Conservation (phyloP, 2,888 invertebrate species). For the Sericinus montela region DNA sequence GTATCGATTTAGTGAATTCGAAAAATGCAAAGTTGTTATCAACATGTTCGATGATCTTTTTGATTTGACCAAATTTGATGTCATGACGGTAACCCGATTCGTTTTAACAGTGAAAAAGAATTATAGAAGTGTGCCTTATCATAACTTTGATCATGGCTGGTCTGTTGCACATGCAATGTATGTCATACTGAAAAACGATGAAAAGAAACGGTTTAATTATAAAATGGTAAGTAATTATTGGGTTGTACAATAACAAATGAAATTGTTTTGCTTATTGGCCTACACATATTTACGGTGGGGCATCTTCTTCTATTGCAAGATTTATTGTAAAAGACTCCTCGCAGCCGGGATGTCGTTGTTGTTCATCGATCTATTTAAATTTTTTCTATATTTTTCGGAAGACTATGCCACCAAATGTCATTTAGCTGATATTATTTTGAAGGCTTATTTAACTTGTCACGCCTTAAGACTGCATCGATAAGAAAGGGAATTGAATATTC, state of each 20-base stretch:
- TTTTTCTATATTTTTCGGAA: too few species aligned
- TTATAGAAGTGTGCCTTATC: conserved; percentile 90
- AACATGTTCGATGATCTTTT: conserved; percentile 89
- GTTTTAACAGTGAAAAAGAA: conserved; percentile 91
- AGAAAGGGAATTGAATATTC: too few species aligned
- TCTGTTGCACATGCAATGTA: conserved; percentile 92
- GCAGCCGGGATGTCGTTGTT: too few species aligned
- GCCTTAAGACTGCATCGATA: too few species aligned
- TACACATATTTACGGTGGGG: too few species aligned
- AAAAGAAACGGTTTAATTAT: conserved; percentile 37
- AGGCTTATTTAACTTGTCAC: too few species aligned
- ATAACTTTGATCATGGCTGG: conserved; percentile 94
- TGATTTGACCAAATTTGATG: conserved; percentile 82
- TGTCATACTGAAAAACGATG: conserved; percentile 81
- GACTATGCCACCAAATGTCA: too few species aligned
- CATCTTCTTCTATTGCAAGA: too few species aligned
- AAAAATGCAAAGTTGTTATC: conserved; percentile 86
- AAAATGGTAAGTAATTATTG: conserved; percentile 41
- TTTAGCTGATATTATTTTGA: too few species aligned
- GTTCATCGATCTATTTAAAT: too few species aligned
- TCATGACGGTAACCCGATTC: conserved; percentile 83
- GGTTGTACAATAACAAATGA: background rate
- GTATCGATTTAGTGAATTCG: conserved; percentile 82
- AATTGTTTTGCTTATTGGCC: too few species aligned
- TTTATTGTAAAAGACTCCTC: too few species aligned